phyloP scores from a whole-genome alignment of 1,140 invertebrate species.

The Nomia melanderi region DNA sequence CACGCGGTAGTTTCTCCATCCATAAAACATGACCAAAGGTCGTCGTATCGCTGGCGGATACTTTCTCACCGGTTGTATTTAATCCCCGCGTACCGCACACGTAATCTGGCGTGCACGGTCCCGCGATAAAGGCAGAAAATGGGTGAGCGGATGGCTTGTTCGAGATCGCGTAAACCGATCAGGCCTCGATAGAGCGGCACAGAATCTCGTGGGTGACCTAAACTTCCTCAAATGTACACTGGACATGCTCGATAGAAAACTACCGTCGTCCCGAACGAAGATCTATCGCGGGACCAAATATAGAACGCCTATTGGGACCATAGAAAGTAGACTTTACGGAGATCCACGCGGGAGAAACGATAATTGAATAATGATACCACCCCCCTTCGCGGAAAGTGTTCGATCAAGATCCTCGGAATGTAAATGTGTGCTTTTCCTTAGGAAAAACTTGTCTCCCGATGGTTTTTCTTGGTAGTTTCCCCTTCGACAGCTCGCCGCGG shows the following conservation, averaged over 20 bases:
- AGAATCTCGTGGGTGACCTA: slow-evolving; percentile 39
- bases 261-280: background rate
- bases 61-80: slow-evolving; percentile 55
- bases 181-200: slow-evolving; percentile 29
- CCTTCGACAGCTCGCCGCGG: too few species aligned
- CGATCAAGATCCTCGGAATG: too few species aligned
- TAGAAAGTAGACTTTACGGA: background rate
- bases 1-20: slow-evolving; percentile 39
- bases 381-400: too few species aligned
- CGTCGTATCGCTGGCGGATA: slow-evolving; percentile 38
- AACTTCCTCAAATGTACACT: background rate
- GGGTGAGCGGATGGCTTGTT: slow-evolving; percentile 16
- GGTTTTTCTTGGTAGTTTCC: too few species aligned
- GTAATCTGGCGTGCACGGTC: slow-evolving; percentile 11
- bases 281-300: background rate
- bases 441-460: too few species aligned
- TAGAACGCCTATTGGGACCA: background rate
- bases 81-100: slow-evolving; percentile 12
- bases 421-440: too few species aligned
- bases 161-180: slow-evolving; percentile 20
- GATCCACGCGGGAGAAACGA: background rate
- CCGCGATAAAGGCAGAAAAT: slow-evolving; percentile 9
- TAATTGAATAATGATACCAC: background rate
- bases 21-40: slow-evolving; percentile 48
- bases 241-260: background rate